Conservation (phyloP, 2,888 invertebrate species). For the Pandemis heparana region DNA sequence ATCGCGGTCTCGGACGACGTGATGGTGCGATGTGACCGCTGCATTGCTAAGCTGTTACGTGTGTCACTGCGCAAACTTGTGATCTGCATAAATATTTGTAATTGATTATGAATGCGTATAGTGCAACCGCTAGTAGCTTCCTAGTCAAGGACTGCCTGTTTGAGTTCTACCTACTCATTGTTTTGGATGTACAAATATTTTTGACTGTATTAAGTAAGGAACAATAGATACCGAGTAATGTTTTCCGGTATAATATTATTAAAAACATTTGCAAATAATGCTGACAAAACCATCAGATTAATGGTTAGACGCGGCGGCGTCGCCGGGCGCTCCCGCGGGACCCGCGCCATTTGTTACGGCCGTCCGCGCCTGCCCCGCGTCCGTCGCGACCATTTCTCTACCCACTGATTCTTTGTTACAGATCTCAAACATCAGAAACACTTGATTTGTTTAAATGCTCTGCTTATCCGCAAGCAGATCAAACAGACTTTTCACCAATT, state of each 20-base stretch:
- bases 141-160: conserved; percentile 18
- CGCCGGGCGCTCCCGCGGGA: conserved; percentile 58
- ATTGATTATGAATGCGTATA: conserved; percentile 21
- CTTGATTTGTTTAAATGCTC: conserved; percentile 50
- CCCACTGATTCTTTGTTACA: conserved; percentile 67
- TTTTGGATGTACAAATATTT: not conserved
- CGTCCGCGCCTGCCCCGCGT: conserved; percentile 49
- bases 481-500: conserved; percentile 11
- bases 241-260: conserved; percentile 18
- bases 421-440: conserved; percentile 65
- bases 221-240: not conserved
- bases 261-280: conserved; percentile 43
- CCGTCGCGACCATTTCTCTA: conserved; percentile 60
- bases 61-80: conserved; percentile 67
- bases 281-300: conserved; percentile 59
- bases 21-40: conserved; percentile 56
- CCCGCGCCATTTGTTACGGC: conserved; percentile 64
- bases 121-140: conserved; percentile 20
- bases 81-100: conserved; percentile 69
- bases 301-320: conserved; percentile 59
- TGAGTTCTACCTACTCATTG: not conserved
- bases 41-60: conserved; percentile 48
- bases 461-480: conserved; percentile 1
- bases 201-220: not conserved
- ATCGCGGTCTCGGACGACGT: conserved; percentile 52